Percentiles rank a stretch among this genome's conserved stretches.
Evolutionary conservation across 2,113 vertebrate species (phyloP).

Genomic region (Callorhinus ursinus): DNA sequence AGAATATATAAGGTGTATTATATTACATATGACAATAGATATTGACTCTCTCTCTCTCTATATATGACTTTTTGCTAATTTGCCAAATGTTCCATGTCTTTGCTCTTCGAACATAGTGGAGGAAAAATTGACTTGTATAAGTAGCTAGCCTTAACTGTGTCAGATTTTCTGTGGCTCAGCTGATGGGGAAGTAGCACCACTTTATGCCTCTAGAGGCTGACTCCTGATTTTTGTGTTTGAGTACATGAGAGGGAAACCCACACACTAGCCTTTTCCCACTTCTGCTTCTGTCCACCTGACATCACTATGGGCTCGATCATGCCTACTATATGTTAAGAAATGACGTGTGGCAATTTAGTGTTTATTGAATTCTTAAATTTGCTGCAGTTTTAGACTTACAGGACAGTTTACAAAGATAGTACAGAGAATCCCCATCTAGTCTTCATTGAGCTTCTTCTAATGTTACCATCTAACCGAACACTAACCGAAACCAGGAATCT

Average conservation of each 20-base stretch:
- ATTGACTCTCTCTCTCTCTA: constrained; percentile 75
- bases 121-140: neutral
- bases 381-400: neutral
- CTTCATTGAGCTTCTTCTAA: neutral
- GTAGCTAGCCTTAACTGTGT: neutral
- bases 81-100: neutral
- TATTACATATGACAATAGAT: neutral
- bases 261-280: neutral
- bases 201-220: neutral
- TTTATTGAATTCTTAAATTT: constrained; percentile 74
- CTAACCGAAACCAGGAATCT: neutral
- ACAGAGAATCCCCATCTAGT: neutral
- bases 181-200: neutral
- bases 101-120: neutral
- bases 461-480: neutral
- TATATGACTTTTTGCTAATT: constrained; percentile 50
- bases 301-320: neutral
- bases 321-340: neutral
- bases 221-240: neutral
- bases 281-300: neutral
- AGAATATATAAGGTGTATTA: neutral
- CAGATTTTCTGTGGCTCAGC: neutral
- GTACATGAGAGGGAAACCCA: neutral
- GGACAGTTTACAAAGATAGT: neutral
- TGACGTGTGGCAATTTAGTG: neutral